Base-by-base conservation (phyloP, 2,797 vertebrate genomes). In the Chromis chromis region DNA sequence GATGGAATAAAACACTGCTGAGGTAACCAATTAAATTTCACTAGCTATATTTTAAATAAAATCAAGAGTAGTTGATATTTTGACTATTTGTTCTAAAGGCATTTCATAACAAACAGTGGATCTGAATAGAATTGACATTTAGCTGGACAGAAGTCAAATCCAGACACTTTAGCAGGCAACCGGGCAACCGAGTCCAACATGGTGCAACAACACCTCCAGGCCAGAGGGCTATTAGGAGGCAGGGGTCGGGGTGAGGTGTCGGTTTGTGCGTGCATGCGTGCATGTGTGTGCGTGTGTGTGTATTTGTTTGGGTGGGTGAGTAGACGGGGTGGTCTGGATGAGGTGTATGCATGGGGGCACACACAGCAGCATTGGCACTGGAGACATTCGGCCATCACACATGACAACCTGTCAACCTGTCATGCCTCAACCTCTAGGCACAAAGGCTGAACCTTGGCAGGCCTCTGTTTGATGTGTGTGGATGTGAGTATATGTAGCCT, bases 321-420 rank as follows among this genome's bases (percentile, higher is more conserved):
- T 22, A 16, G 44, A 33, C 25, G 61, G 70, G 25, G 25, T 25
- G 60, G 61, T 74, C 65, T 76, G 78, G 81, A 65, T 70, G 71
- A 65, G 9, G 66, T n/a, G 83, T 83, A 70, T 17, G 71, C 82
- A 90, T 40, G 59, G 67, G 63, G 83, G 81, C 77, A 73, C 74
- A 76, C 2, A 46, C 71, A 82, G 68, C 84, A 74, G 70, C 83
- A 21, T 54, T 65, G 79, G 80, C 68, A 76, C 78, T 28, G 66
- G 76, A 90, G 85, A 89, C 76, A 74, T 66, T 88, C 76, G 71
- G 62, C 77, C 87, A 54, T 93, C 93, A 81, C 68, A 57, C 58
- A 88, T 93, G 94, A 96, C 72, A 94, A 92, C 93, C 93, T 96
- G 96, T 96, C 96, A 96, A 94, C 89, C 93, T 96, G 96, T 96